Conservation (phyloP, 2,113 vertebrate species). For the Hemiprocne comata region DNA sequence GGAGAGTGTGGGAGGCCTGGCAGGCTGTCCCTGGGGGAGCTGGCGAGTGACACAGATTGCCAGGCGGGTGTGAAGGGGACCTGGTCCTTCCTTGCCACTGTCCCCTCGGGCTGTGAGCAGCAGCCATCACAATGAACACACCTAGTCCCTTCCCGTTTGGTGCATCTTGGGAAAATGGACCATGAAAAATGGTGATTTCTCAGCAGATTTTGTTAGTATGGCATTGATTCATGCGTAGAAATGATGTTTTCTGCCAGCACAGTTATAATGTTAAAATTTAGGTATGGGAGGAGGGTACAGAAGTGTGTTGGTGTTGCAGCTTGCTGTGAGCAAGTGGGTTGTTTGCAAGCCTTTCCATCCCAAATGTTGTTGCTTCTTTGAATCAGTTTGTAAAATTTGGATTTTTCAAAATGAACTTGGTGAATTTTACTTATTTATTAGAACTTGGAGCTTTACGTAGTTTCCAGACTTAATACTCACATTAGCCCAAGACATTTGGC, state of each 20-base stretch:
- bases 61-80: neutral
- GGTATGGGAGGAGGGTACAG: fast-evolving
- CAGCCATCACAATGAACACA: neutral
- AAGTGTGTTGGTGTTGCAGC: neutral
- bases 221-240: neutral
- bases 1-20: neutral
- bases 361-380: neutral
- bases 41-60: fast-evolving
- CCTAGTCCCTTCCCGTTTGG: neutral
- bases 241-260: neutral
- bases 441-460: neutral
- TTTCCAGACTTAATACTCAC: neutral
- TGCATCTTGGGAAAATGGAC: neutral
- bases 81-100: neutral
- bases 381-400: neutral
- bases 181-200: neutral
- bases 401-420: neutral
- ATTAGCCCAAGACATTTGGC: neutral
- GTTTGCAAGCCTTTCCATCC: neutral
- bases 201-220: neutral
- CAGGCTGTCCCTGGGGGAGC: neutral
- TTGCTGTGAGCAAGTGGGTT: neutral
- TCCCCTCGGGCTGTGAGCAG: neutral
- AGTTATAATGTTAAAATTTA: neutral
- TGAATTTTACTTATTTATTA: neutral